Evolutionary conservation across 2,797 vertebrate species (phyloP).

Genomic region (Acestrorhynchus altus): DNA sequence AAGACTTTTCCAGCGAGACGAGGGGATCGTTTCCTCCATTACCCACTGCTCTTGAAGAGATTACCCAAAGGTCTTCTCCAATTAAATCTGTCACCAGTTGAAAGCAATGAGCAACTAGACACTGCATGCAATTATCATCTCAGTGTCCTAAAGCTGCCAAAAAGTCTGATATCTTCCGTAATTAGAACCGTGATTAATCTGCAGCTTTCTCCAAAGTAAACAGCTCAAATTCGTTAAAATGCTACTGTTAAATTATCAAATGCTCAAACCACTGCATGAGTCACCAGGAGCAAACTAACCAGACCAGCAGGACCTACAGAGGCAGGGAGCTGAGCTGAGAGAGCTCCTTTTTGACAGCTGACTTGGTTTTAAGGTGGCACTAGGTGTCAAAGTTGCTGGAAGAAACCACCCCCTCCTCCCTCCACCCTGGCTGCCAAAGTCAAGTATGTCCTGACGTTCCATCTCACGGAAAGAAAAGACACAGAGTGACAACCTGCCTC

Average conservation of each 20-base stretch:
- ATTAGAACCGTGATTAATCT: conserved; percentile 13
- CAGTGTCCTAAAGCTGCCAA: not conserved
- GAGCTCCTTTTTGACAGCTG: conserved; percentile 18
- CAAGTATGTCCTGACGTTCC: conserved; percentile 33
- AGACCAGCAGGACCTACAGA: conserved; percentile 11
- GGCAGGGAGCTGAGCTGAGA: conserved; percentile 21
- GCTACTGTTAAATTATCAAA: not conserved
- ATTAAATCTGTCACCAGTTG: conserved; percentile 5
- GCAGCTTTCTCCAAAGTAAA: not conserved
- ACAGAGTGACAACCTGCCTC: conserved; percentile 46
- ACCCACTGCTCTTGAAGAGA: not conserved
- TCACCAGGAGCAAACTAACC: conserved; percentile 1
- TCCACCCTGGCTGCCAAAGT: not conserved
- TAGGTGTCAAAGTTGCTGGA: conserved; percentile 24
- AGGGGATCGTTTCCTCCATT: not conserved
- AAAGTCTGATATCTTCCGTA: not conserved
- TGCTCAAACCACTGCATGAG: not conserved
- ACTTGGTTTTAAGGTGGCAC: conserved; percentile 32
- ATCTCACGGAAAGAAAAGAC: conserved; percentile 38
- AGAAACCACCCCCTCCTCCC: conserved; percentile 25
- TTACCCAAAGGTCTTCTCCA: conserved; percentile 24
- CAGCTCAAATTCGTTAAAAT: not conserved
- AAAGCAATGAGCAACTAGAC: conserved; percentile 8
- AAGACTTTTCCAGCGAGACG: not conserved
- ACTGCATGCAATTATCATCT: conserved; percentile 10